These are phyloP conservation scores for Neolamprologus toae DNA, from an alignment of 2,113 vertebrate species.

Conservation along the genomic window DNA sequence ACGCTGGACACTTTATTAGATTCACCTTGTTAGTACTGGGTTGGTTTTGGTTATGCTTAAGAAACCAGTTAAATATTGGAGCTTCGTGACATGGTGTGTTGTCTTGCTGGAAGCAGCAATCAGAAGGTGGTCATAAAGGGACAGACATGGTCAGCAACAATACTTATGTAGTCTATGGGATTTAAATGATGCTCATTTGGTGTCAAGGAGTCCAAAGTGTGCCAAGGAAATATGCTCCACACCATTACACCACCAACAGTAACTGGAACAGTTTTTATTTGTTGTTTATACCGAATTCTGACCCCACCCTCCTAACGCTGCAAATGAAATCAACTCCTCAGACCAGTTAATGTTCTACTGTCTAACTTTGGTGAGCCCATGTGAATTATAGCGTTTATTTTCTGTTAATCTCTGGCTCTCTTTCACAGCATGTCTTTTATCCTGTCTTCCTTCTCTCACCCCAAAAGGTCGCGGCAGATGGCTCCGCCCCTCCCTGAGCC, in stretches of 20 bases:
- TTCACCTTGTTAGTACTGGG: background rate
- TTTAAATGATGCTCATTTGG: background rate
- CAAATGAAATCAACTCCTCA: background rate
- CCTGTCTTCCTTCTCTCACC: background rate
- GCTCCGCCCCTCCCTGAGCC: background rate
- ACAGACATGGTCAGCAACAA: background rate
- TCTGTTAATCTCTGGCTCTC: background rate
- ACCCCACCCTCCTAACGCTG: background rate
- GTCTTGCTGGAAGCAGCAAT: background rate
- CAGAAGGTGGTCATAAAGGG: background rate
- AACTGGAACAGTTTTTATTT: background rate
- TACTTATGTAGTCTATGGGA: background rate
- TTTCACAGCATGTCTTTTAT: background rate
- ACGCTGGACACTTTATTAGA: background rate
- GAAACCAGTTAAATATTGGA: background rate
- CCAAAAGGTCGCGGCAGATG: background rate
- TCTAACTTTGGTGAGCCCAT: background rate
- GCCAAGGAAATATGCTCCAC: background rate
- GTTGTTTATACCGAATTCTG: background rate
- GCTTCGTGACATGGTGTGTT: background rate
- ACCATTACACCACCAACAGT: background rate
- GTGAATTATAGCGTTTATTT: background rate
- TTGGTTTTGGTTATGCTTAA: background rate
- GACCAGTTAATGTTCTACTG: background rate
- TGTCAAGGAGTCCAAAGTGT: background rate